These are phyloP conservation scores for Ovibos moschatus DNA, from an alignment of 2,113 vertebrate genomes.

Conservation along the genomic window DNA sequence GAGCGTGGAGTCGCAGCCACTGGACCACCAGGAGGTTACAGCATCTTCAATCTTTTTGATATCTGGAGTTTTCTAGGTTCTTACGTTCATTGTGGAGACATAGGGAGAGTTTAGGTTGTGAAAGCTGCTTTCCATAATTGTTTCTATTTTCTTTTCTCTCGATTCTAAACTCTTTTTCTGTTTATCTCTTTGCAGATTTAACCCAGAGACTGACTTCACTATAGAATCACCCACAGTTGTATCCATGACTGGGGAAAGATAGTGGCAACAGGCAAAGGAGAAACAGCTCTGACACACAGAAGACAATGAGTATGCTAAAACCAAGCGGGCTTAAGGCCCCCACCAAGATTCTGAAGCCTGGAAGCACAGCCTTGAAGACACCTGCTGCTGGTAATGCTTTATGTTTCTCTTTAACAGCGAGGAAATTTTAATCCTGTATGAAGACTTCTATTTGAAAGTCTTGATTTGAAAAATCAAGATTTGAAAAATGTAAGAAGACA, in stretches of 20 bases:
- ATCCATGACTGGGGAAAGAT: constrained; percentile 81
- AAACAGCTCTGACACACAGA: constrained; percentile 36
- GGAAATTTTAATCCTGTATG: neutral
- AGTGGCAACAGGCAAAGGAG: constrained; percentile 55
- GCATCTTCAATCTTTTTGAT: neutral
- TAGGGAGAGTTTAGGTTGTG: neutral
- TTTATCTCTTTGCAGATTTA: constrained; percentile 78
- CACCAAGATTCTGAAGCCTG: constrained; percentile 90
- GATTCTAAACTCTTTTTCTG: constrained; percentile 17
- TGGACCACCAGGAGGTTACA: neutral
- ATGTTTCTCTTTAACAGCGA: neutral
- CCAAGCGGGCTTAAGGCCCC: constrained; percentile 95
- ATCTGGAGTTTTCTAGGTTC: neutral
- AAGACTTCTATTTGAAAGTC: neutral
- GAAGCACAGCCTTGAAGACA: constrained; percentile 84
- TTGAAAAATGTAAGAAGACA: neutral
- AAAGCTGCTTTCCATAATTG: neutral
- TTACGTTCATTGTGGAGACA: neutral
- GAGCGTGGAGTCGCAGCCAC: neutral
- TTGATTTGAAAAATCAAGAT: neutral
- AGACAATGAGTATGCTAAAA: constrained; percentile 94
- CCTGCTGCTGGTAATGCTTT: constrained; percentile 79
- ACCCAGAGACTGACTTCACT: constrained; percentile 56
- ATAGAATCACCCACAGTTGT: constrained; percentile 60
- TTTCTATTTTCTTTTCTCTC: neutral